phyloP scores from a whole-genome alignment of 2,113 vertebrate species.

The Neolamprologus hecqui region DNA sequence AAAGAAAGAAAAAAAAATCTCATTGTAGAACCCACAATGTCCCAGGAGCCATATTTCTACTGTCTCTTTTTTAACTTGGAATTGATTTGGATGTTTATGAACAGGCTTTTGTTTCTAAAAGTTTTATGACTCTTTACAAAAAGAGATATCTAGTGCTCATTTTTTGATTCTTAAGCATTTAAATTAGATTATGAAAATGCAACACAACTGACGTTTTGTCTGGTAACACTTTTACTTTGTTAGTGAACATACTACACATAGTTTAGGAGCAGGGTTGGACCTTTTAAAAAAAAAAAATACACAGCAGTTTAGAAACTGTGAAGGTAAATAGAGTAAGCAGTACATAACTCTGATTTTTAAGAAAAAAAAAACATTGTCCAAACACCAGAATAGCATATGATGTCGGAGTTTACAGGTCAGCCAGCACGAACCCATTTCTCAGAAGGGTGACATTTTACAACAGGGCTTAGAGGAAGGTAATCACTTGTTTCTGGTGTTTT shows the following conservation, averaged over 20 bases:
- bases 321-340: not conserved
- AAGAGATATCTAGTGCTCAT: too few species aligned
- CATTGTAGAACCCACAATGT: not conserved
- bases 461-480: constrained; percentile 6
- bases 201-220: accelerated
- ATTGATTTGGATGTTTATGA: not conserved
- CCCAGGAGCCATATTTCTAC: not conserved
- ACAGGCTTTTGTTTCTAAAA: not conserved
- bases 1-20: accelerated
- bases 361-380: not conserved
- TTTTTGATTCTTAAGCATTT: not conserved
- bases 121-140: not conserved
- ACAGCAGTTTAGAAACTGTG: not conserved
- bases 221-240: not conserved
- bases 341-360: not conserved
- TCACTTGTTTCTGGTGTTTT: constrained; percentile 12
- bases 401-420: constrained; percentile 16
- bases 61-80: not conserved
- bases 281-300: accelerated
- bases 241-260: not conserved
- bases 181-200: not conserved
- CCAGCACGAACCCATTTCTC: not conserved
- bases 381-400: not conserved
- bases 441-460: constrained; percentile 34
- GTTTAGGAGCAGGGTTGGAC: accelerated